Evolutionary conservation across 2,797 vertebrate genomes (phyloP), one percentile per base, ranked within the genome.

Genomic region (Hybognathus amarus): DNA sequence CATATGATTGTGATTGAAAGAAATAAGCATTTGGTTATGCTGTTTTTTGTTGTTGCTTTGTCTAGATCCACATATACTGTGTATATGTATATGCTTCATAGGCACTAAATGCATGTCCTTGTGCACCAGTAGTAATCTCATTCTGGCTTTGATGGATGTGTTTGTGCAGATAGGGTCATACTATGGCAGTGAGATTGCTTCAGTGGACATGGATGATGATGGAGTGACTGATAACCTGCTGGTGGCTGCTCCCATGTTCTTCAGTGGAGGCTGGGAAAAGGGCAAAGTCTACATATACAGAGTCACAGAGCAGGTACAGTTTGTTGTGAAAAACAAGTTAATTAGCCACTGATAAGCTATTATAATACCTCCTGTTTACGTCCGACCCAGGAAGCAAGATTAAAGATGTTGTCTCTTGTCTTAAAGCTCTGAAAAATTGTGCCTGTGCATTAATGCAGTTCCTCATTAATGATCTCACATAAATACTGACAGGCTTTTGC

Each of bases 241-340:
- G 90, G 97, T 99, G 90, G 97, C 96, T 6, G 98, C 98, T 0
- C 98, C 98, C n/a, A 99, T 99, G 98, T 99, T 94, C 92, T 99
- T 99, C 94, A 97, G 95, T 0, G 95, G 95, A 85, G 97, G 97
- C 85, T 87, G 96, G 80, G 98, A 99, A 92, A 94, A 96, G 76
- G 98, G 98, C 12, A 96, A 94, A 84, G 97, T 99, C 82, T 98
- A 98, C 5, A 90, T 98, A 89, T 99, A 99, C 91, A 77, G 85
- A 87, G 91, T 96, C 80, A 95, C 94, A 6, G 94, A 95, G 77
- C 92, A 93, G 94, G 95, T 96, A 85, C 59, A 91, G 87, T 66
- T 8, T 77, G 22, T 30, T 54, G 59, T 27, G 47, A 24, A 74
- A 74, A 75, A 82, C 79, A 66, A 54, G 42, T 40, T 68, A 66